phyloP scores from a whole-genome alignment of 2,797 vertebrate genomes.

The Tamandua tetradactyla region DNA sequence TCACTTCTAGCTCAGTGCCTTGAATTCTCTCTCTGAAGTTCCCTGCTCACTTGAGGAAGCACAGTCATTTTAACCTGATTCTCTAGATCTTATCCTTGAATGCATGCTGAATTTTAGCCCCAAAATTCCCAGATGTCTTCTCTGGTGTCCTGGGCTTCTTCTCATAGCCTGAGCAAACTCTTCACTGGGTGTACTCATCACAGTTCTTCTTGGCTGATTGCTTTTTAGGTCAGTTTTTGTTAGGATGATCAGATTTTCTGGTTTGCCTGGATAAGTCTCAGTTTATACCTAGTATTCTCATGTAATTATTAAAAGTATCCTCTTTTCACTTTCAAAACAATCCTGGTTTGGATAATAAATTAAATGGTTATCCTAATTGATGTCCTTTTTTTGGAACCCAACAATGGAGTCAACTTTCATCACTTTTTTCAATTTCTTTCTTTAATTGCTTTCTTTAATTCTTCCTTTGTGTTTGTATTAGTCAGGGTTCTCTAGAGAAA shows the following conservation, averaged over 20 bases:
- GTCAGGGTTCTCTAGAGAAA: too few relatives aligned
- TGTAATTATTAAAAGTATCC: neutral
- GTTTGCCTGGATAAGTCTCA: neutral
- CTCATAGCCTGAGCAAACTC: neutral
- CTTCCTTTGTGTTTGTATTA: neutral
- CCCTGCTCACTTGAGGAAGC: constrained; percentile 5
- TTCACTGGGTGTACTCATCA: neutral
- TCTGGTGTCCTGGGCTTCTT: neutral
- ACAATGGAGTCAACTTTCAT: neutral
- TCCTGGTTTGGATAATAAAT: neutral
- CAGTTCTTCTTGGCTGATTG: neutral
- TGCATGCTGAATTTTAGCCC: neutral
- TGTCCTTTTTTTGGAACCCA: neutral
- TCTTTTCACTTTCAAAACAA: neutral
- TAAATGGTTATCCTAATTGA: neutral
- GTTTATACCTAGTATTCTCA: neutral
- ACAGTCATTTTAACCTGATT: neutral
- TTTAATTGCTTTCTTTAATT: neutral
- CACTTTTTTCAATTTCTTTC: neutral
- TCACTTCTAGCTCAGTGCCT: neutral
- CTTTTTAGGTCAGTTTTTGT: neutral
- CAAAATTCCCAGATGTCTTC: neutral
- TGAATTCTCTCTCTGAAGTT: neutral
- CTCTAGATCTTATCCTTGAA: neutral
- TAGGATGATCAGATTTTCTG: neutral